Evolutionary conservation across 2,113 vertebrate species (phyloP), one percentile per base, ranked within the genome.

Genomic region (Edolisoma coerulescens): DNA sequence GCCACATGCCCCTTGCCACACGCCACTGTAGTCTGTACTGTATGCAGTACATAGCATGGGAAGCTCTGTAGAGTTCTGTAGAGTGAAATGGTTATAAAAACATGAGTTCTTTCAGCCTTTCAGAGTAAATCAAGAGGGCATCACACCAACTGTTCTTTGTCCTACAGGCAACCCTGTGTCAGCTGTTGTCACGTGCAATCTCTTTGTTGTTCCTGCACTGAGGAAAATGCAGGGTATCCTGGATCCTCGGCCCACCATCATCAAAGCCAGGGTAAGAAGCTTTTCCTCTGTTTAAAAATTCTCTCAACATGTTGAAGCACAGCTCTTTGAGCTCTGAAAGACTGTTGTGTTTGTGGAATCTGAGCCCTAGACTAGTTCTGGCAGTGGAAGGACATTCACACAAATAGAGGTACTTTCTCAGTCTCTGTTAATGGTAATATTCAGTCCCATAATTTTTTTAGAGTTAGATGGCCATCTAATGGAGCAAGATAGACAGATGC

Each of bases 141-240:
- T 91, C 61, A 82, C 44, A 54, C 56, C 60, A 69, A 60, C 65
- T 93, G 81, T 91, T 87, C 95, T 95, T 93, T 87, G 71, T 92
- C 76, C 95, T 96, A 63, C 97, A 99, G 99, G 99, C 96, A 99
- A 99, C 95, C 99, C 99, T 74, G 99, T 99, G 96, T 99, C 99
- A 87, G 99, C 99, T 68, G 99, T 99, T 53, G 99, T 99, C 97
- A 99, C 99, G 96, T 99, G 99, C 98, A 99, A 99, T 98, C 99
- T 99, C 98, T 99, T 99, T 97, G 99, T 99, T 97, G 99, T 99
- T 97, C 99, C 99, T 79, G 99, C 99, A 92, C 98, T 99, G 98
- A 99, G 99, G 98, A 99, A 99, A 97, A 99, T 99, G 99, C 99
- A 99, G 97, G 99, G 99, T 94, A 99, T 99, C 97, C 97, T 99